Evolutionary conservation across 2,113 vertebrate species (phyloP).

Genomic region (Sphyrna mokarran): DNA sequence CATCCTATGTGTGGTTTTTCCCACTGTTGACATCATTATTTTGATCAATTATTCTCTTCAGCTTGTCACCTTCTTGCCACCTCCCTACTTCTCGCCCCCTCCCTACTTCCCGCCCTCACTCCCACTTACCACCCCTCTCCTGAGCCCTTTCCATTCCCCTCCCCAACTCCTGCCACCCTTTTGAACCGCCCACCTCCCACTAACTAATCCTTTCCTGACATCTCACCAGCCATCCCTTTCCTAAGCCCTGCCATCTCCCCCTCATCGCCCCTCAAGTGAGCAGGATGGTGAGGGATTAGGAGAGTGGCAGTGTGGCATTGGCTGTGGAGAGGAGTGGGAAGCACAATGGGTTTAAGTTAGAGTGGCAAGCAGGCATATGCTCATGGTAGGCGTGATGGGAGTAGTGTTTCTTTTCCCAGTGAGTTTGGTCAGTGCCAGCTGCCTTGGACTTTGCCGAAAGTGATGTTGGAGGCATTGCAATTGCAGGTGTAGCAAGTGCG

Average conservation of each 20-base stretch:
- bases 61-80: no score
- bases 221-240: background rate
- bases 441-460: background rate
- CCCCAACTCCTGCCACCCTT: no score
- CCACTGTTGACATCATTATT: background rate
- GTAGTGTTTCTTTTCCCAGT: background rate
- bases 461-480: no score
- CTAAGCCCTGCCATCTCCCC: no score
- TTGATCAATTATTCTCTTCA: background rate
- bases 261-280: background rate
- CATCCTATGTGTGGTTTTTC: background rate
- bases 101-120: accelerated
- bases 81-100: background rate
- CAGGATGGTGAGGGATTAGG: background rate
- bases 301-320: background rate
- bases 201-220: background rate
- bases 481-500: background rate
- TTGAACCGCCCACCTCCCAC: no score
- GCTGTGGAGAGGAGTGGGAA: no score
- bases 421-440: background rate
- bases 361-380: no score
- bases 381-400: background rate
- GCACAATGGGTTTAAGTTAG: no score
- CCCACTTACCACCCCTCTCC: no score
- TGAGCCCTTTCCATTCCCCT: background rate